Base-by-base conservation (phyloP, 1,140 invertebrate species). In the Leptopilina clavipes region DNA sequence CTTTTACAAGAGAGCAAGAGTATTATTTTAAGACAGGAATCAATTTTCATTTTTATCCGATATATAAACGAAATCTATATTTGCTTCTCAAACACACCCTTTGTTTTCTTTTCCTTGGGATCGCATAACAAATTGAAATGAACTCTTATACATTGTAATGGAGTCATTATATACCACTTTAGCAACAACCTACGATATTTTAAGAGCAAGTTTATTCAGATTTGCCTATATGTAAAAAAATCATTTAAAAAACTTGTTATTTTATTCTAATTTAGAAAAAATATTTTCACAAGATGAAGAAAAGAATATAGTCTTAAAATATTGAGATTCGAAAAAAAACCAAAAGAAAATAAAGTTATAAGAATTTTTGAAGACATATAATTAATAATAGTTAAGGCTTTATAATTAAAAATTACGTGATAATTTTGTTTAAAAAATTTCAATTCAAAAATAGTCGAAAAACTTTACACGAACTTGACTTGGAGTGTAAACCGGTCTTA, bases 101-200 rank as follows among this genome's bases (percentile, higher is more conserved):
- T 59, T 59, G 56, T 59, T 59, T 59, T 59, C 56, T 59, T 59
- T 59, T 59, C 56, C 22, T 59, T 59, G 22, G 19, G 19, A 22
- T 59, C 56, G 19, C 19, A 59, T 22, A 59, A 59, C 56, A 59
- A 22, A 59, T 59, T 59, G 56, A 59, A 59, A 59, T 59, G 18
- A 59, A 59, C 22, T 25, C 22, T 12, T 12, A 22, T 6, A 59
- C 19, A 12, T 12, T 59, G 12, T 59, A 59, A 59, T 22, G 44
- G 12, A 45, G 44, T 45, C 44, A 45, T n/a, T 22, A 59, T 54
- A 54, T 11, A 54, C 19, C 52, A 5, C 52, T 54, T 54, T 19
- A 54, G 19, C 52, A 9, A 54, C 37, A 40, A 40, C 37, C 37
- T 40, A 40, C 37, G 52, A 54, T 54, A 54, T 54, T 54, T 54